Evolutionary conservation across 1,140 invertebrate genomes (phyloP), one percentile per base, ranked within the genome.

Genomic region (Ceratoteleas bidentatus): DNA sequence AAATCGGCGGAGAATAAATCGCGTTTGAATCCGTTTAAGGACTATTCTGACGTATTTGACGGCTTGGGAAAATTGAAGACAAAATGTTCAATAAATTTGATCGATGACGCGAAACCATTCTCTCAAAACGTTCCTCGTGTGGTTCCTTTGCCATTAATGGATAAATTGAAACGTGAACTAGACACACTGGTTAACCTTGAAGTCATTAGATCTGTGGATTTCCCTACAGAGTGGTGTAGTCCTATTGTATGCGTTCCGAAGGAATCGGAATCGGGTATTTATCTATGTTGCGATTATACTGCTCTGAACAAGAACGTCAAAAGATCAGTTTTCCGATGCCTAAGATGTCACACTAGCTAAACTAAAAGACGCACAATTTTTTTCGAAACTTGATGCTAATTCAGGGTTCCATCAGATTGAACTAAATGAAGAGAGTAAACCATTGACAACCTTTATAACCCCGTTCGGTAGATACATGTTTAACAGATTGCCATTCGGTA

Each of bases 361-460:
- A 49, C 6, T 52, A 24, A 16, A 24, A 15, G 24, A 52, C 24
- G 49, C 49, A 9, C n/a, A 9, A 52, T 16, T 14, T 52, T 52
- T 52, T 52, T 52, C 49, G 8, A 52, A 52, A 11, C 14, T 52
- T 14, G 49, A 52, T 24, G 49, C 49, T 8, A 52, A 52, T 14
- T n/a, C 49, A 16, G 49, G 49, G 6, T 52, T 14, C 11, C 16
- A 52, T 11, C 49, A 52, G 16, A 52, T 52, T 8, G 14, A 52
- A 24, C 16, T 52, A 14, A 14, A 49, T n/a, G 11, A 49, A n/a
- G 11, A 49, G 6, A 49, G 45, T 49, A 8, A 52, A 1, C 49
- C 15, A 8, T 11, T 90, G 34, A 88, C 89, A 3, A 90, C 90
- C 6, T 88, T 90, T 40, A 87, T 89, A 15, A 87, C 85, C 4